These are phyloP conservation scores for Euwallacea fornicatus DNA, from an alignment of 1,140 invertebrate species.

Conservation along the genomic window DNA sequence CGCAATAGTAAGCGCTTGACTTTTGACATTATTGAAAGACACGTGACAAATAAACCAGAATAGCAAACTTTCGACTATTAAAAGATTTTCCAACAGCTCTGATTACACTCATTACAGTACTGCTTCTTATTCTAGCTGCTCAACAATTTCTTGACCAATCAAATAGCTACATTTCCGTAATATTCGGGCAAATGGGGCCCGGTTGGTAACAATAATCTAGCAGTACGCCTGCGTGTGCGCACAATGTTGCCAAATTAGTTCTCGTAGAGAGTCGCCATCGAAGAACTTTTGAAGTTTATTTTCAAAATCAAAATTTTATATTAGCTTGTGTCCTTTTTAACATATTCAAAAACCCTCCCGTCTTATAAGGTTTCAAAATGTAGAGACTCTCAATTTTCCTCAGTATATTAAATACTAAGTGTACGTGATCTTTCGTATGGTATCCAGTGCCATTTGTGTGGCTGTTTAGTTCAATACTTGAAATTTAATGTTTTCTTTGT, in stretches of 20 bases:
- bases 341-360: background rate
- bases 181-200: too few species aligned
- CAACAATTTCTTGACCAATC: too few species aligned
- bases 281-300: constrained; percentile 37
- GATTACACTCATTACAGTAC: too few species aligned
- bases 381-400: background rate
- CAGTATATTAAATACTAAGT: background rate
- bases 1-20: too few species aligned
- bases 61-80: too few species aligned
- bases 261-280: constrained; percentile 32
- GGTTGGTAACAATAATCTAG: too few species aligned
- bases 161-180: too few species aligned
- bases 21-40: too few species aligned
- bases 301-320: constrained; percentile 30
- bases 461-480: background rate
- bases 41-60: too few species aligned
- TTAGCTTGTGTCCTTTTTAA: background rate
- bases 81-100: too few species aligned
- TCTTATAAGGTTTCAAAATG: background rate
- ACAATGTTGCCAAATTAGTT: constrained; percentile 21
- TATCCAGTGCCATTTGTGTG: background rate
- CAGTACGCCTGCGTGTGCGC: background rate
- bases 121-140: too few species aligned
- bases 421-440: background rate
- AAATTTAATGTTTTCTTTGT: constrained; percentile 7